phyloP scores from a whole-genome alignment of 1,140 invertebrate species.

The Panulirus ornatus region DNA sequence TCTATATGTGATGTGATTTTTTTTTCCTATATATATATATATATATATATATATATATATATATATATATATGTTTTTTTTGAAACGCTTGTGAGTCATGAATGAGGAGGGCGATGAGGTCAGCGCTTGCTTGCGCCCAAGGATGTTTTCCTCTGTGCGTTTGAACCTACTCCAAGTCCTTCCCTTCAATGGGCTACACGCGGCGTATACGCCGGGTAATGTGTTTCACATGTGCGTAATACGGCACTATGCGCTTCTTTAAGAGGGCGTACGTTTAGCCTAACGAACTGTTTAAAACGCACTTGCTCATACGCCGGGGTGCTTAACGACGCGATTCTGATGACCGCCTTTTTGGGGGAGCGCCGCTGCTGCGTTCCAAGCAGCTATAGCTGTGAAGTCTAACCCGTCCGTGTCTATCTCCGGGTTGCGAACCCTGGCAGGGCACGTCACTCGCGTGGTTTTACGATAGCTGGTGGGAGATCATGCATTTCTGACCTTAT shows the following conservation, averaged over 20 bases:
- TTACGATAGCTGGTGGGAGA: neutral
- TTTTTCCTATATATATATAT: too few relatives aligned
- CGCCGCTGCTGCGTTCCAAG: neutral
- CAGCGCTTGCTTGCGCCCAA: neutral
- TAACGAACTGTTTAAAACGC: slow-evolving; percentile 8
- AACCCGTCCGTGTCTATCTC: too few relatives aligned
- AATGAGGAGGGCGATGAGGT: neutral
- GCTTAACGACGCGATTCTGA: neutral
- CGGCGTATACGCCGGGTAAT: neutral
- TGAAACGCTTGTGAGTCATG: neutral
- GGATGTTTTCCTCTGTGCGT: neutral
- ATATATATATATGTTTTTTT: too few relatives aligned
- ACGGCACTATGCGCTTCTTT: neutral
- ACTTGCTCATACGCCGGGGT: neutral
- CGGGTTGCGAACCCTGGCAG: too few relatives aligned
- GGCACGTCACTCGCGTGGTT: neutral
- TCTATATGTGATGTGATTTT: too few relatives aligned
- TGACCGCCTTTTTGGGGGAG: too few relatives aligned
- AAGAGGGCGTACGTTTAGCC: neutral
- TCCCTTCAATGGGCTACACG: neutral
- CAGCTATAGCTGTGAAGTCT: too few relatives aligned
- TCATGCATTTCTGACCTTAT: too few relatives aligned
- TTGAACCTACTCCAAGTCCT: neutral
- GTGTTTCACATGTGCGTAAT: neutral
- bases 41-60: too few relatives aligned